These are phyloP conservation scores for Dendronephthya gigantea DNA, from an alignment of 64 coral and sea anemone genomes.

Conservation along the genomic window DNA sequence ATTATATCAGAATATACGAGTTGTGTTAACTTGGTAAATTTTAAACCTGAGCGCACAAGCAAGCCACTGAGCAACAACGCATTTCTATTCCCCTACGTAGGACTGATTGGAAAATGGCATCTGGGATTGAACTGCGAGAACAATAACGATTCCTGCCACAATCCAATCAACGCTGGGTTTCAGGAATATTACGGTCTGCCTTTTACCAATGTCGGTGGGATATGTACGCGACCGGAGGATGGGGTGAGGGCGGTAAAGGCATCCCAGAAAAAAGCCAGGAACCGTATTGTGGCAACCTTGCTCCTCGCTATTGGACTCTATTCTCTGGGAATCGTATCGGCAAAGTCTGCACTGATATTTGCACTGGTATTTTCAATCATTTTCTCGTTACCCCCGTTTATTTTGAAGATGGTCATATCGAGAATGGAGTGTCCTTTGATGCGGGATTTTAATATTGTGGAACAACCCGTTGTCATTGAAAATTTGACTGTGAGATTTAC, in stretches of 20 bases:
- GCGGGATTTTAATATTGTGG: slow-evolving; percentile 42
- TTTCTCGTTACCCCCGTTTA: not conserved
- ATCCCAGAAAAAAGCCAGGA: not conserved
- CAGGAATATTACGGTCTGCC: slow-evolving; percentile 50
- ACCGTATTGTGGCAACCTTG: not conserved
- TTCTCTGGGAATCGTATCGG: not conserved
- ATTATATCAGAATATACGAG: too few relatives aligned
- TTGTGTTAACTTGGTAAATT: too few relatives aligned
- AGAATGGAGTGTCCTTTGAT: slow-evolving; percentile 25
- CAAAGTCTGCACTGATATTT: not conserved
- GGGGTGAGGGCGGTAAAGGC: not conserved
- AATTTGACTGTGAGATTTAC: slow-evolving; percentile 1
- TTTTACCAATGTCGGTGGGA: slow-evolving; percentile 29
- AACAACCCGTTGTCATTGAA: slow-evolving; percentile 37
- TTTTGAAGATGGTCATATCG: not conserved
- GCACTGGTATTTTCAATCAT: not conserved
- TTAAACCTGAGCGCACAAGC: too few relatives aligned
- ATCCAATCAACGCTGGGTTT: slow-evolving; percentile 47
- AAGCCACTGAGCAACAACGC: too few relatives aligned
- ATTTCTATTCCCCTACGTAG: slow-evolving; percentile 4
- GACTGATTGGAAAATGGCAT: slow-evolving; percentile 58
- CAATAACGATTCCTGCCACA: slow-evolving; percentile 26
- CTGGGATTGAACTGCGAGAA: slow-evolving; percentile 33
- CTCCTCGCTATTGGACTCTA: not conserved
- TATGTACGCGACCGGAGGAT: not conserved